Conservation (phyloP, 2,888 invertebrate genomes). For the Sclerodermus sp. region DNA sequence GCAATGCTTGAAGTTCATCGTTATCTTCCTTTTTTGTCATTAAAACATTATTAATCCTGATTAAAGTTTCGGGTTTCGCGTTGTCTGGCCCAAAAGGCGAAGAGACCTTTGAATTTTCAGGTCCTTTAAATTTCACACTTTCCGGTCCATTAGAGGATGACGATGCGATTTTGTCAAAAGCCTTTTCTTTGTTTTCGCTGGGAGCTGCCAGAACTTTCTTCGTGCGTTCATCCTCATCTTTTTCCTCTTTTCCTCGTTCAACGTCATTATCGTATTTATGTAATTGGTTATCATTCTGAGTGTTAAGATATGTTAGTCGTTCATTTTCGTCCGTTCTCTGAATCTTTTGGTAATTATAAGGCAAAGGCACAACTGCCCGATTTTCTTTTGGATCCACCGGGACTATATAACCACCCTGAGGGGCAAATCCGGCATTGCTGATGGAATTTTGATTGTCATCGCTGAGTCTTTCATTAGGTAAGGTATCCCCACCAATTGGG, state of each 20-base stretch:
- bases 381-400: conserved; percentile 41
- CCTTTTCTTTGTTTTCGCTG: too few species aligned
- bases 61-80: not conserved
- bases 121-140: too few species aligned
- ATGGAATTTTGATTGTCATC: conserved; percentile 19
- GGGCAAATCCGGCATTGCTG: conserved; percentile 37
- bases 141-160: too few species aligned
- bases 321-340: too few species aligned
- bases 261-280: too few species aligned
- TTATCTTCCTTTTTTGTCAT: conserved; percentile 2
- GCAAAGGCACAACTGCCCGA: conserved; percentile 18
- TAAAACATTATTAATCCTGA: not conserved
- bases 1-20: conserved; percentile 26
- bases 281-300: too few species aligned
- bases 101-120: too few species aligned
- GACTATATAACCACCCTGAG: conserved; percentile 37
- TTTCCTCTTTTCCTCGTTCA: too few species aligned
- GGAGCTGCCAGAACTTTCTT: too few species aligned
- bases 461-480: conserved; percentile 22
- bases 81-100: not conserved
- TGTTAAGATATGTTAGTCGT: too few species aligned
- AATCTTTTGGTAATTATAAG: conserved; percentile 19
- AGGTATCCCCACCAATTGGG: conserved; percentile 26
- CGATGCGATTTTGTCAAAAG: too few species aligned
- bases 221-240: too few species aligned